A percentile compares a stretch with the other conserved stretches of the same genome.
Evolutionary conservation across 2,797 vertebrate species (phyloP).

Genomic region (Momotus momota): DNA sequence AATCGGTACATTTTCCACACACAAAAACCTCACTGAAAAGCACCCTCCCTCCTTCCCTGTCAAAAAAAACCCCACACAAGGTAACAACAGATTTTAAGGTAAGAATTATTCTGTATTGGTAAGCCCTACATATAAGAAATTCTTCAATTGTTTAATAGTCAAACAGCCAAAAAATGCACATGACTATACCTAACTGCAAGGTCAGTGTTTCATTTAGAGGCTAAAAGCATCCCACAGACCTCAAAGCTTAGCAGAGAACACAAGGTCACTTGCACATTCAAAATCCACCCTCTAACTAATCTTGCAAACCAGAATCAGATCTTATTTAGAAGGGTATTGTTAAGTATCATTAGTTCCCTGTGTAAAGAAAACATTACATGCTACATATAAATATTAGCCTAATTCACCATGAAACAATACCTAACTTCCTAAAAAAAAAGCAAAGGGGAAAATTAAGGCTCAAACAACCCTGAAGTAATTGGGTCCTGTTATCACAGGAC

Average conservation of each 20-base stretch:
- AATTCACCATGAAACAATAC: background rate
- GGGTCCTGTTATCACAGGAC: background rate
- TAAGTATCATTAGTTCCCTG: background rate
- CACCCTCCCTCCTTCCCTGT: background rate
- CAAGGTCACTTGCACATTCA: background rate
- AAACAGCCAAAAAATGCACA: background rate
- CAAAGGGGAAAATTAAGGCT: background rate
- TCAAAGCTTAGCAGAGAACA: background rate
- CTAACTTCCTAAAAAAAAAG: background rate
- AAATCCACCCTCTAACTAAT: background rate
- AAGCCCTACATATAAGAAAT: background rate
- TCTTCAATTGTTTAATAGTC: background rate
- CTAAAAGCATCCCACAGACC: background rate
- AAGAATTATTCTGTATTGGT: background rate
- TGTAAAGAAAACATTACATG: background rate
- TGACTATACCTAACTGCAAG: background rate
- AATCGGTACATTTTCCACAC: background rate
- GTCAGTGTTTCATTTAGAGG: background rate
- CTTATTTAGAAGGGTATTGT: background rate
- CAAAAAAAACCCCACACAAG: background rate
- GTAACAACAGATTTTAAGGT: background rate
- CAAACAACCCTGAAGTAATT: background rate
- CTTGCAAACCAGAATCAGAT: background rate
- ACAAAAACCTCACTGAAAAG: background rate
- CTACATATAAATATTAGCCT: background rate